A percentile compares a stretch with the other conserved stretches of the same genome.
Conservation (phyloP, 1,140 invertebrate species). For the Neodiprion fabricii region DNA sequence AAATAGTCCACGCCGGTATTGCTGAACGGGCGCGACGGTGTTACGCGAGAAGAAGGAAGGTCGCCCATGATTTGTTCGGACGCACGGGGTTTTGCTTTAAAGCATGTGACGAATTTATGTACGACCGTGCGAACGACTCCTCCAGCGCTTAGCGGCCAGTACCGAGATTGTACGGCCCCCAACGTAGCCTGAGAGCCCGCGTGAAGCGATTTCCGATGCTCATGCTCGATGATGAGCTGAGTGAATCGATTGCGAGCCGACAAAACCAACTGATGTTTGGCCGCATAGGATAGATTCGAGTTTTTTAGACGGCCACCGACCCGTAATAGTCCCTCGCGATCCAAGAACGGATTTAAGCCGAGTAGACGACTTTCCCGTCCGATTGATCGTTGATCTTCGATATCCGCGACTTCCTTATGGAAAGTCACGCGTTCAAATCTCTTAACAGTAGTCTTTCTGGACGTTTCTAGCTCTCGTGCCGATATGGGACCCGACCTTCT, state of each 20-base stretch:
- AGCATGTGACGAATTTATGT: slow-evolving; percentile 30
- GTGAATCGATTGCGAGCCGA: slow-evolving; percentile 32
- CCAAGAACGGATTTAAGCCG: slow-evolving; percentile 32
- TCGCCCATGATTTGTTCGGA: too few relatives aligned
- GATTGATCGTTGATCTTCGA: neutral
- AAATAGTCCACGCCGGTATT: too few relatives aligned
- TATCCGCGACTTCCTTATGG: slow-evolving; percentile 6
- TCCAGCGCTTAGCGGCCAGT: slow-evolving; percentile 30
- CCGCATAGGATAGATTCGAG: slow-evolving; percentile 25
- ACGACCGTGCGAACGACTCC: slow-evolving; percentile 25
- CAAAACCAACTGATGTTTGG: slow-evolving; percentile 40
- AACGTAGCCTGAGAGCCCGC: slow-evolving; percentile 28
- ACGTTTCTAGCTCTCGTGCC: slow-evolving; percentile 10
- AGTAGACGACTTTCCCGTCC: neutral
- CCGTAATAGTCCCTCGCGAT: slow-evolving; percentile 34
- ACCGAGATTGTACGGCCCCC: slow-evolving; percentile 19
- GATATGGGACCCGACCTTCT: neutral
- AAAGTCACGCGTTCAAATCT: slow-evolving; percentile 18
- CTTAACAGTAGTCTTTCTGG: slow-evolving; percentile 9
- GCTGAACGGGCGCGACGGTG: too few relatives aligned
- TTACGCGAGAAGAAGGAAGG: too few relatives aligned
- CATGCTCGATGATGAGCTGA: slow-evolving; percentile 31
- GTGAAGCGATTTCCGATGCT: slow-evolving; percentile 35
- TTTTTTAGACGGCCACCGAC: slow-evolving; percentile 42
- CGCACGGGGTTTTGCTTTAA: too few relatives aligned